Percentiles rank a stretch among this genome's conserved stretches.
phyloP scores from a whole-genome alignment of 2,888 invertebrate species.

The Mactromeris polynyma region DNA sequence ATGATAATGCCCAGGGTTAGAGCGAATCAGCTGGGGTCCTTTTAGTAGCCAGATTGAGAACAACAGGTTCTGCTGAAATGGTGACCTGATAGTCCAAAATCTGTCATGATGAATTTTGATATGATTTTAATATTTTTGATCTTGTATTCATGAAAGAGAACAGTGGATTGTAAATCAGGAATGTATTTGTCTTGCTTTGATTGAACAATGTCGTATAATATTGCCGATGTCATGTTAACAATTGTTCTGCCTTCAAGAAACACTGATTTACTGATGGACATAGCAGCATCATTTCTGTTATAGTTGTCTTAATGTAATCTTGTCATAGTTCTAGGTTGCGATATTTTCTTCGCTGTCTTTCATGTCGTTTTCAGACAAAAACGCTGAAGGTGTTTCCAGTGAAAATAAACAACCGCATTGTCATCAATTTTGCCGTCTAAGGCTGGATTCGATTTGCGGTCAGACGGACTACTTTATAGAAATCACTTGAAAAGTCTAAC shows the following conservation, averaged over 20 bases:
- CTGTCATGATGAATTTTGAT: conserved; percentile 63
- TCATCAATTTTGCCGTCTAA: background rate
- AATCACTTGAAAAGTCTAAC: no score
- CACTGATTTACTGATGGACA: conserved; percentile 11
- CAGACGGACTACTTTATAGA: background rate
- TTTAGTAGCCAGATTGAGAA: conserved; percentile 52
- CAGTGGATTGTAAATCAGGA: conserved; percentile 42
- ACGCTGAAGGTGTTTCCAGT: background rate
- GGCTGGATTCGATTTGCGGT: background rate
- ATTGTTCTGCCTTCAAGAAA: background rate
- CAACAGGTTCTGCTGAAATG: conserved; percentile 61
- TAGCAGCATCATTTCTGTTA: conserved; percentile 4
- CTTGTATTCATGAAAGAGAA: conserved; percentile 32
- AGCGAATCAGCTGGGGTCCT: conserved; percentile 54
- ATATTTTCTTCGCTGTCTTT: background rate
- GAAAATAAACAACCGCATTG: background rate
- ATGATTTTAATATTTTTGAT: conserved; percentile 45
- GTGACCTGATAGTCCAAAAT: conserved; percentile 58
- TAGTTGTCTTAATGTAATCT: background rate
- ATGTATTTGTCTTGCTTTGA: conserved; percentile 22
- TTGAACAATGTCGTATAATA: conserved; percentile 8
- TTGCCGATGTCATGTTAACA: conserved; percentile 7
- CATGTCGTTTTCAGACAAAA: background rate
- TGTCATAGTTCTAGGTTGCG: background rate
- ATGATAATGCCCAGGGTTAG: conserved; percentile 55